Base-by-base conservation (phyloP, 2,113 vertebrate genomes). In the Nyctereutes procyonoides region DNA sequence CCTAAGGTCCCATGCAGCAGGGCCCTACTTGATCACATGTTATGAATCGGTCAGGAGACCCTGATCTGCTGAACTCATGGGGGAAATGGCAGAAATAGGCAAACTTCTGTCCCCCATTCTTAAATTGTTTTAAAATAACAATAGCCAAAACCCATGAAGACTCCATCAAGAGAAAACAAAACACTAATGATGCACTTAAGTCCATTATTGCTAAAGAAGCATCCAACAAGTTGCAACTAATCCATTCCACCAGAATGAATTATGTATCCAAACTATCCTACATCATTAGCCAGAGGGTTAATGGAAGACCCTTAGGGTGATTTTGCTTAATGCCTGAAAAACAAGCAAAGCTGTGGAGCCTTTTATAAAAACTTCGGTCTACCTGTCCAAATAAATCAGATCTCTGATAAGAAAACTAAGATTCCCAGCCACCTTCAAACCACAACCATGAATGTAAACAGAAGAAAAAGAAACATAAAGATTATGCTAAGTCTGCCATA, bases 141-240 rank as follows among this genome's bases (percentile, higher is more conserved):
- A 24, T 5, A 76, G 55, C 55, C 80, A 97, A 84, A 76, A 96
- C 95, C n/a, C 12, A 56, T n/a, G 20, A 93, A 73, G 19, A 82
- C 26, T 82, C 15, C 63, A 73, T 56, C 5, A 32, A n/a, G 63
- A 96, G 74, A 76, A 62, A 80, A 84, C 67, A 88, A 48, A 24
- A 80, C 26, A 80, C 12, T 28, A 48, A 95, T 88, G 62, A 87
- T 32, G 2, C 3, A 65, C 11, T 9, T 79, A 89, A 82, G 14
- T 71, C 35, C 56, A 48, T 71, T 90, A 77, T 94, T 92, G n/a
- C 83, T 87, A 77, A 96, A 95, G 82, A 91, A 30, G 58, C 30
- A 90, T 48, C n/a, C 55, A 82, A 92, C 93, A 93, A 97, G 89
- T 67, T 93, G 53, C n/a, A 97, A 88, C 87, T 48, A 79, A 95